Percentiles rank a stretch among this genome's conserved stretches.
These are phyloP conservation scores for Rhabdornis inornatus DNA, from an alignment of 2,113 vertebrate species.

Conservation along the genomic window DNA sequence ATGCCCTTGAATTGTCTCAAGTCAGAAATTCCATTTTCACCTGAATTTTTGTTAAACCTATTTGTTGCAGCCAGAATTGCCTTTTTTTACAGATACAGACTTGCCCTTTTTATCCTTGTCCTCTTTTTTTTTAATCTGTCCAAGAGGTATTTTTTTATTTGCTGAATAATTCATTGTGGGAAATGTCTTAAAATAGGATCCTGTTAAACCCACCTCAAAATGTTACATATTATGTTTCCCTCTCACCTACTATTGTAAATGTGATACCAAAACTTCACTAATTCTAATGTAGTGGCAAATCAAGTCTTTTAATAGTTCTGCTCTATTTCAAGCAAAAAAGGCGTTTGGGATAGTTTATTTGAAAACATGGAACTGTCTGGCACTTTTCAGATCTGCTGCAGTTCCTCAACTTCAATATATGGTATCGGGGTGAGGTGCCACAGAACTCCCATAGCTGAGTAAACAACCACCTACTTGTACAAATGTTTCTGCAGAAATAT, in stretches of 20 bases:
- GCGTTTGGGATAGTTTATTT: not conserved
- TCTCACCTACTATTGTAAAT: not conserved
- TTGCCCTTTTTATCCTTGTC: not conserved
- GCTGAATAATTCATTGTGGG: not conserved
- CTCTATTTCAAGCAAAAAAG: not conserved
- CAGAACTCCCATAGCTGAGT: not conserved
- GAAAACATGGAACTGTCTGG: not conserved
- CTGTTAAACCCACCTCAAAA: not conserved
- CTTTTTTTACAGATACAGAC: not conserved
- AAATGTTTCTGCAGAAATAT: not conserved
- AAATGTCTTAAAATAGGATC: not conserved
- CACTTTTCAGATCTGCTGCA: not conserved
- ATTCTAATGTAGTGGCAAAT: not conserved
- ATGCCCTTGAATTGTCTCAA: not conserved
- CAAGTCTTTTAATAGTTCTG: not conserved
- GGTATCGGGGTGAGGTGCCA: not conserved
- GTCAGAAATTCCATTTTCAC: not conserved
- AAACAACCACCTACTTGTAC: not conserved
- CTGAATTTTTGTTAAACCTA: not conserved
- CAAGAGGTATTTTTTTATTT: not conserved
- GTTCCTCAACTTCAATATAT: not conserved
- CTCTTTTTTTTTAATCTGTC: not conserved
- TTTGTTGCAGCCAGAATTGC: not conserved
- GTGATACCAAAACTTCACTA: not conserved
- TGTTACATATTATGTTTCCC: not conserved